Evolutionary conservation across 2,797 vertebrate species (phyloP), one percentile per base, ranked within the genome.

Genomic region (Myotis pilosus): DNA sequence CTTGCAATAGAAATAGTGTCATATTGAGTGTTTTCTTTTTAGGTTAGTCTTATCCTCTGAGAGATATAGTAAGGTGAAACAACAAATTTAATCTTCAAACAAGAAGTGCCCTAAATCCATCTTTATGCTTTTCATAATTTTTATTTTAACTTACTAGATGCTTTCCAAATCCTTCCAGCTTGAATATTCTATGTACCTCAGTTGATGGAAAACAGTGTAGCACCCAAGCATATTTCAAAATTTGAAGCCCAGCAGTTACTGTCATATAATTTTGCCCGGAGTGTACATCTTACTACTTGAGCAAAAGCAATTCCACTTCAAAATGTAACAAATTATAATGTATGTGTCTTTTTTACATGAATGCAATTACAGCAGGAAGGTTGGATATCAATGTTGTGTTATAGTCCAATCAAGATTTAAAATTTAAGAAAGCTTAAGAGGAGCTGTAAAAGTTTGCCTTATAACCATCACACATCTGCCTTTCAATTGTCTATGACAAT

Each of bases 61-160:
- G 44, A 83, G 49, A 47, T 86, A 9, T 6, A 55, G 23, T 71
- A 83, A 80, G 41, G 2, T 72, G 64, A 96, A 92, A 92, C 84
- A 89, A 81, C 28, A 94, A 93, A 90, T 23, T 71, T 69, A 93
- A 90, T 91, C 33, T 75, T 93, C 85, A 91, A 84, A 86, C 22
- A 71, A 62, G 30, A 64, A 72, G 33, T 68, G 36, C 41, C 51
- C 64, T 80, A 76, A 60, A 92, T 87, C 92, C 38, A 72, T 89
- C 75, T 92, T 71, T 47, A 85, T 7, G 49, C 20, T 75, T 95
- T 85, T 75, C 10, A 96, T 93, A 95, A 92, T 96, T 95, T 94
- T 95, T 95, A 90, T 96, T 97, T 94, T 96, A 94, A 96, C 38
- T 74, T 38, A 74, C 38, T 66, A 93, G 66, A 91, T 89, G 25